Conservation (phyloP, 2,113 vertebrate genomes). For the Microtus montanus region DNA sequence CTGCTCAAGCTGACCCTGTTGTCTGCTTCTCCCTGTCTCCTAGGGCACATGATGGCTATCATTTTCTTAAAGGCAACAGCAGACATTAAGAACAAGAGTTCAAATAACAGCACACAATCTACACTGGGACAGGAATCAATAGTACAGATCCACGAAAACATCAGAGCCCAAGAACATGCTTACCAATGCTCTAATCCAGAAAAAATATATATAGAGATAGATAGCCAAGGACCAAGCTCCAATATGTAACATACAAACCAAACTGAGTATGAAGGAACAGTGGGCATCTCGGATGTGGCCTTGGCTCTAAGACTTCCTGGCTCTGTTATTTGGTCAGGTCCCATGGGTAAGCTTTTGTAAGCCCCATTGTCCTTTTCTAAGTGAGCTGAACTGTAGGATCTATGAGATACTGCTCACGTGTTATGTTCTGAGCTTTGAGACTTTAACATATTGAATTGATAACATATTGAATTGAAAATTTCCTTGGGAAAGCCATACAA, state of each 20-base stretch:
- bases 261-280: neutral
- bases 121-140: neutral
- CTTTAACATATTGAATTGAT: conserved; percentile 12
- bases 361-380: conserved; percentile 23
- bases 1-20: neutral
- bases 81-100: neutral
- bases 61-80: neutral
- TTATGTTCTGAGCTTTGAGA: neutral
- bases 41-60: neutral
- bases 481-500: neutral
- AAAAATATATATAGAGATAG: neutral
- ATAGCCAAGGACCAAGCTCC: neutral
- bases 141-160: neutral
- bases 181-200: conserved; percentile 19
- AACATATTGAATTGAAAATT: conserved; percentile 16
- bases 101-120: conserved; percentile 41
- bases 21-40: neutral
- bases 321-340: neutral
- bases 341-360: neutral
- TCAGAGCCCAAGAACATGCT: conserved; percentile 37
- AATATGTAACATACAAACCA: neutral
- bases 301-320: neutral
- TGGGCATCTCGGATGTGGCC: neutral
- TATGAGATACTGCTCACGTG: neutral
- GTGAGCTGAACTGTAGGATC: neutral